Base-by-base conservation (phyloP, 2,113 vertebrate species). In the Saguinus imperator region DNA sequence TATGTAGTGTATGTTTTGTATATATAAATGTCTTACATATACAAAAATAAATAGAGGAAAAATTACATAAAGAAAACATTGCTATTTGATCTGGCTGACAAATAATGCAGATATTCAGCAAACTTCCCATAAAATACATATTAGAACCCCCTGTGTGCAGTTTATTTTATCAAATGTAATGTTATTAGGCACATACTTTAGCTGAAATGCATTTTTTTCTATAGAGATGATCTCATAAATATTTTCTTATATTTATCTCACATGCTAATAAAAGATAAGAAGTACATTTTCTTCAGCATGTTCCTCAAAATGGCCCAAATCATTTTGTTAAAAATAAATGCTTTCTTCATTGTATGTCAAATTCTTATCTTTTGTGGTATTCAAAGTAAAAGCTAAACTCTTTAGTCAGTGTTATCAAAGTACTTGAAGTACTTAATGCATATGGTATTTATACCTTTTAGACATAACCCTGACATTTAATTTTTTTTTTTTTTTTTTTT, bases 221-320 rank as follows among this genome's bases (percentile, higher is more conserved):
- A 58, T 96, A 90, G 81, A 73, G 57, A 91, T 97, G 86, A 97
- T 94, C 87, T 98, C 88, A 95, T 81, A 88, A 93, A 97, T 40
- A 58, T 85, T 94, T 97, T 97, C 94, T 68, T 86, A 76, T 85
- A 98, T 77, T 79, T 88, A 97, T 92, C 7, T 35, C 92, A 95
- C 94, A 92, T 97, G 96, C 43, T 95, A 97, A 84, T 25, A 88
- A 48, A 97, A 96, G 96, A 98, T 97, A 98, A 98, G 89, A 96
- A 91, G 72, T 87, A 83, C 52, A 76, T 81, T 95, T 97, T 90
- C 92, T 94, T 52, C 8, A 85, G 16, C 35, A 72, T 96, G 76
- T 94, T 97, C 80, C 70, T 97, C 97, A 93, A 98, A 97, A 97
- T 73, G 37, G 45, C 83, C 80, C 8, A 97, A 97, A 43, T 37